Evolutionary conservation across 2,113 vertebrate genomes (phyloP), one percentile per base, ranked within the genome.

Genomic region (Sylvicapra grimmia): DNA sequence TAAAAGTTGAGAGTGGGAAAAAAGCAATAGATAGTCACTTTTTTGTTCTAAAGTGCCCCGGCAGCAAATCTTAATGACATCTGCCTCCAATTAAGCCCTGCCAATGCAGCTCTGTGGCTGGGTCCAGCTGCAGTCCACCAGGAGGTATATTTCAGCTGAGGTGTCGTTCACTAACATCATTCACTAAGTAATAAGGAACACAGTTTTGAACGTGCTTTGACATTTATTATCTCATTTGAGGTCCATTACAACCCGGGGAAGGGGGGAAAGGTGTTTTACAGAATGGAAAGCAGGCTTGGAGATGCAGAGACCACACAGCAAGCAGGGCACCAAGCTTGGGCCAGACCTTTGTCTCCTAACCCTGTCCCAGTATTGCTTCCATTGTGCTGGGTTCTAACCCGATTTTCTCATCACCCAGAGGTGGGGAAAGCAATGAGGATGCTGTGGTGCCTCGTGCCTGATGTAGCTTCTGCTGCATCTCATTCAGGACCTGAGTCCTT

Each of bases 221-320:
- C 96, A 94, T 97, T 96, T 97, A 97, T 90, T 96, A 85, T 97
- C 93, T 97, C 61, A 91, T 95, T 95, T 97, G 68, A 94, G 65
- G 89, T 95, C 96, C 97, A 95, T 96, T 94, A 97, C 89, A 95
- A 90, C 63, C 29, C n/a, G 44, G 63, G 56, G 53, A 12, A 1
- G 2, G 18, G n/a, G 82, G 79, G 58, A 89, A 89, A 68, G 75
- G 58, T 83, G 89, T 95, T 95, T 92, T 59, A 31, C 89, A 86
- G 89, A 97, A 89, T 83, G 89, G 82, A 83, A 96, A 98, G 59
- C 89, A 93, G 91, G 53, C 61, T 63, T 9, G 54, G 58, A 92
- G 86, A 53, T 27, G 2, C 0, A 89, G 68, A 95, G 96, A 94
- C 91, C 97, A 95, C 97, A 95, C 94, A 96, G 80, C 47, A 36